Base-by-base conservation (phyloP, 1,140 invertebrate genomes). In the Colletes gigas region DNA sequence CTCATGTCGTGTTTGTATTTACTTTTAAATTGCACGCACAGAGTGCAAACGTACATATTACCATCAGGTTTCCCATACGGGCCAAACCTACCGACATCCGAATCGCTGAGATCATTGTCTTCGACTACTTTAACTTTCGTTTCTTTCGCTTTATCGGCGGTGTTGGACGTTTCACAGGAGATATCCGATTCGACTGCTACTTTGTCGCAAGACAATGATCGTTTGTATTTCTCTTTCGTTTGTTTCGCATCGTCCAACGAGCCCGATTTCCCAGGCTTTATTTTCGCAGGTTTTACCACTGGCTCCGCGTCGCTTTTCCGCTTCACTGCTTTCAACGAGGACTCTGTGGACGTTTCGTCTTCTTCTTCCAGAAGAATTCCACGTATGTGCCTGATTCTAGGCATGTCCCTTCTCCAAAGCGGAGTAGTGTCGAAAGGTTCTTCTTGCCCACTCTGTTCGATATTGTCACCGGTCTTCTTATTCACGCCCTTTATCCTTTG, bases 351-450 rank as follows among this genome's bases (percentile, higher is more conserved):
- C 10, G 70, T 44, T 30, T 79, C 81, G n/a, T 77, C 78, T n/a
- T 89, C 87, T 0, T 90, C 88, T 44, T 90, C 87, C 21, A 90
- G 77, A 72, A 90, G 82, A 85, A 90, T 83, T 82, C 92, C 83
- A 9, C 95, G 91, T 83, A 96, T 95, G 78, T 96, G 95, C 50
- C 94, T 92, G 5, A 95, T 92, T 66, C 94, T 88, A 0, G 93
- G 92, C 90, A 93, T 93, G 71, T 94, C 93, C 19, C 95, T 90
- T 30, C 93, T 92, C 95, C 95, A 96, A 14, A 96, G 86, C 0
- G 95, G 95, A n/a, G 94, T 94, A 1, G 94, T 95, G 71, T 94
- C 94, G 73, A 94, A 94, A 0, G 90, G 90, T 54, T 93, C 92
- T 5, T 89, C 89, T 8, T 89, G 88, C 1, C 85, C 69, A 62